Evolutionary conservation across 2,113 vertebrate species (phyloP), one percentile per base, ranked within the genome.

Genomic region (Atlantisia rogersi): DNA sequence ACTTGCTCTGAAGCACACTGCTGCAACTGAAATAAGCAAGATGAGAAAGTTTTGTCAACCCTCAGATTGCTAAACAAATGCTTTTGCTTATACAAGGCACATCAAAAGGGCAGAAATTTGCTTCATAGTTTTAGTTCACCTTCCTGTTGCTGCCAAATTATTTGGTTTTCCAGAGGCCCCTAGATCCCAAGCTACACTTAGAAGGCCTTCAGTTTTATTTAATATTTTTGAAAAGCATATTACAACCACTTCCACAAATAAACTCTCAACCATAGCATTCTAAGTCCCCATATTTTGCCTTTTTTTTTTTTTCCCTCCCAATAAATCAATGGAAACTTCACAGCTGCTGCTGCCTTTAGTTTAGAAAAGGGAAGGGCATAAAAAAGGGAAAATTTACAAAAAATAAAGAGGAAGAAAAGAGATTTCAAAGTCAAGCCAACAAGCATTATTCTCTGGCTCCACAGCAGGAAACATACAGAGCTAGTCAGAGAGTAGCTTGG

Each of bases 231-330:
- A 32, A 4, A 79, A 60, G n/a, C 25, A 12, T 50, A 32, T 35
- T 32, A 46, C 25, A 85, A 35, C 3, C 7, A 28, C 6, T 55
- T 68, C 21, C 29, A 70, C 15, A 83, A 64, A 82, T 9, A 56
- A 81, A 50, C 7, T 73, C 39, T 28, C 58, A 37, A 2, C 22
- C 25, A 35, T 4, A 48, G 31, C 0, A 2, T 10, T 64, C 0
- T 3, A 85, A 39, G 26, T 40, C 3, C 10, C 7, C 5, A 26
- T 20, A 29, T 22, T 55, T 31, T 63, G 37, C 18, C 7, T 24
- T 81, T 17, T 64, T 56, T 44, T 8, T 12, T 13, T 24, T 24
- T 25, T 12, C 25, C 50, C 26, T 28, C 24, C 7, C 26, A 80
- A 6, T 44, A 67, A n/a, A 67, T 20, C 24, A 59, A 16, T 12